phyloP scores from a whole-genome alignment of 2,888 invertebrate genomes.

The Mongoloraphidia duomilia region DNA sequence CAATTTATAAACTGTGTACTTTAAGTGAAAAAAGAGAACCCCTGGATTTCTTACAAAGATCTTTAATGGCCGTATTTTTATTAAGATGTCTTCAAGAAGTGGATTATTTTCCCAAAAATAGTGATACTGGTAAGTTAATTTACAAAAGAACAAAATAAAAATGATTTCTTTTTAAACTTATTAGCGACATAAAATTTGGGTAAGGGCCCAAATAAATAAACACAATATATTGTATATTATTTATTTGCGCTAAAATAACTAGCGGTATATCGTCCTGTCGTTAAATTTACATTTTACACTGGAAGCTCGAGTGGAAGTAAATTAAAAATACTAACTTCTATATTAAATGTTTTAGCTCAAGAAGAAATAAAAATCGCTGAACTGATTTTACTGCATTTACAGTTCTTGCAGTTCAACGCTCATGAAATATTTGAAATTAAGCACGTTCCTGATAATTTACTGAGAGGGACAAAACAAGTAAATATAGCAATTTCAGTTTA shows the following conservation, averaged over 20 bases:
- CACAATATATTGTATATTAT: too few relatives aligned
- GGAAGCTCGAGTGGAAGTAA: too few relatives aligned
- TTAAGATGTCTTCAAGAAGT: slow-evolving; percentile 53
- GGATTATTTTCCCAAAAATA: slow-evolving; percentile 42
- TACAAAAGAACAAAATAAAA: slow-evolving; percentile 8
- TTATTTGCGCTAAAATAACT: too few relatives aligned
- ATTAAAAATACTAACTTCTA: too few relatives aligned
- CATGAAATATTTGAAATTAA: slow-evolving; percentile 66
- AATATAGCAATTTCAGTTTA: slow-evolving; percentile 60
- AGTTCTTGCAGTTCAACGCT: slow-evolving; percentile 71
- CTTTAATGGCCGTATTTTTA: slow-evolving; percentile 64
- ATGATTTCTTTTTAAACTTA: too few relatives aligned
- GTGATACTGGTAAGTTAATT: slow-evolving; percentile 26
- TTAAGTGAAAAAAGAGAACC: slow-evolving; percentile 44
- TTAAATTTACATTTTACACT: too few relatives aligned
- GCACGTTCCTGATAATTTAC: slow-evolving; percentile 33
- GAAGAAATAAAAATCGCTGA: slow-evolving; percentile 46
- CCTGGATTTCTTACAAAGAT: slow-evolving; percentile 57
- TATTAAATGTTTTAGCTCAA: slow-evolving; percentile 25
- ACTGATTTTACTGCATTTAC: slow-evolving; percentile 52
- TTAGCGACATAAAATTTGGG: too few relatives aligned
- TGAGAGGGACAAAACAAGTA: slow-evolving; percentile 35
- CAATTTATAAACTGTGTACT: slow-evolving; percentile 50
- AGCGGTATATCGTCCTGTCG: too few relatives aligned
- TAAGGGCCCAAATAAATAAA: too few relatives aligned